Evolutionary conservation across 1,140 invertebrate species (phyloP).

Genomic region (Telenomus remus): DNA sequence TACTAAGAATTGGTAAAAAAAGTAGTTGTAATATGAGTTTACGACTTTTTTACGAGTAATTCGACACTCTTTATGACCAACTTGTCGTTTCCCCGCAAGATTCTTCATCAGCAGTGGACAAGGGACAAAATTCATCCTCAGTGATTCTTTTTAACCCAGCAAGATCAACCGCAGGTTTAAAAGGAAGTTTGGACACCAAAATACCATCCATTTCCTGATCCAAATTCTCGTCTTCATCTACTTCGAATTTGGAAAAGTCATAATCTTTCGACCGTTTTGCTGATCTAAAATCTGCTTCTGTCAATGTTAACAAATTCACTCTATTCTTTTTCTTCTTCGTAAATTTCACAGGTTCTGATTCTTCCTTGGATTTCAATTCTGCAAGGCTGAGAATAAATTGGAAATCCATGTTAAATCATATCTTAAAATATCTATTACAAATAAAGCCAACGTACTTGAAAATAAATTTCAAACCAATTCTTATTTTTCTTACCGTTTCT

Average conservation of each 20-base stretch:
- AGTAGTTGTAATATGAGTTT: too few species aligned
- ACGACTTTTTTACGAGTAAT: too few species aligned
- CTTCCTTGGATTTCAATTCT: background rate
- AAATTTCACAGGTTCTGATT: background rate
- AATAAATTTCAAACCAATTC: too few species aligned
- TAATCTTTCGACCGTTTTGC: slow-evolving; percentile 43
- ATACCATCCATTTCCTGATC: slow-evolving; percentile 51
- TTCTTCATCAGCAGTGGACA: slow-evolving; percentile 66
- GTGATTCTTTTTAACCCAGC: slow-evolving; percentile 65
- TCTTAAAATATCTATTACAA: too few species aligned
- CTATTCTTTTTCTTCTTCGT: slow-evolving; percentile 35
- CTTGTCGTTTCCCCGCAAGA: slow-evolving; percentile 61
- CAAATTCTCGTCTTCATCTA: slow-evolving; percentile 36
- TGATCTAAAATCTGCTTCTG: slow-evolving; percentile 56
- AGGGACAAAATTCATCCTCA: slow-evolving; percentile 68
- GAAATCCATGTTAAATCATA: too few species aligned
- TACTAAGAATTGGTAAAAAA: too few species aligned
- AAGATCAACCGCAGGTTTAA: slow-evolving; percentile 68
- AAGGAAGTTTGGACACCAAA: slow-evolving; percentile 64
- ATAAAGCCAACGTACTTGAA: too few species aligned
- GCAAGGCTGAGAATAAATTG: too few species aligned
- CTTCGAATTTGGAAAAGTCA: slow-evolving; percentile 69
- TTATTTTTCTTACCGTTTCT: too few species aligned
- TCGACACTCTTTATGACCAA: slow-evolving; percentile 67
- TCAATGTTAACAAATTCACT: slow-evolving; percentile 57